Evolutionary conservation across 2,888 invertebrate species (phyloP), one percentile per base, ranked within the genome.

Genomic region (Oegoconia quadripuncta): DNA sequence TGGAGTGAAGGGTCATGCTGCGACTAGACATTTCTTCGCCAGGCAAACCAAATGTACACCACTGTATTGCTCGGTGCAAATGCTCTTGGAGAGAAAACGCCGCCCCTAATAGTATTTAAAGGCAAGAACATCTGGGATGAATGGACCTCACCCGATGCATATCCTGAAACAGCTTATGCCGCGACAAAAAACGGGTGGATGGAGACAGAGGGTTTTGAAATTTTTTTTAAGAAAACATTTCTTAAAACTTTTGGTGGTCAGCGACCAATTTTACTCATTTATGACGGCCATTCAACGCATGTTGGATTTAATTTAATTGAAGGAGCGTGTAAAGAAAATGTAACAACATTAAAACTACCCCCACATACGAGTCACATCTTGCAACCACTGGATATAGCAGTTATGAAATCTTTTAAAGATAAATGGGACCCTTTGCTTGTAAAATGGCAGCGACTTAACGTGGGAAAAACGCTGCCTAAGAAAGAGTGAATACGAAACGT

Each of bases 161-260:
- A 46, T 25, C 48, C 48, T 8, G 42, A 44, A 2, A 51, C 48
- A 34, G 29, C 45, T n/a, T 59, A 59, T 33, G 52, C 59, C 4
- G 56, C 58, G 4, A 60, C 54, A 7, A 40, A 36, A 28, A 65
- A 69, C 40, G 64, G 61, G 2, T 67, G 64, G 63, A 69, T 71
- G 55, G 59, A 70, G 30, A 45, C 49, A 2, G 43, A 55, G 0
- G 47, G 69, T 11, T 68, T 48, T 27, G 53, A 48, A 26, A 36
- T 16, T 6, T 58, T 47, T 32, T 55, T 58, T 32, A 39, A 57
- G 45, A 59, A 55, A 39, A 38, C 37, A 11, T 54, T 56, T 39
- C 36, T 52, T 5, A 31, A 36, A 2, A 23, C 31, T 6, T 29
- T 48, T 9, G 39, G 39, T 23, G 29, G 33, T 14, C 12, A 44